These are phyloP conservation scores for Iguana delicatissima DNA, from an alignment of 2,797 vertebrate genomes.

Conservation along the genomic window DNA sequence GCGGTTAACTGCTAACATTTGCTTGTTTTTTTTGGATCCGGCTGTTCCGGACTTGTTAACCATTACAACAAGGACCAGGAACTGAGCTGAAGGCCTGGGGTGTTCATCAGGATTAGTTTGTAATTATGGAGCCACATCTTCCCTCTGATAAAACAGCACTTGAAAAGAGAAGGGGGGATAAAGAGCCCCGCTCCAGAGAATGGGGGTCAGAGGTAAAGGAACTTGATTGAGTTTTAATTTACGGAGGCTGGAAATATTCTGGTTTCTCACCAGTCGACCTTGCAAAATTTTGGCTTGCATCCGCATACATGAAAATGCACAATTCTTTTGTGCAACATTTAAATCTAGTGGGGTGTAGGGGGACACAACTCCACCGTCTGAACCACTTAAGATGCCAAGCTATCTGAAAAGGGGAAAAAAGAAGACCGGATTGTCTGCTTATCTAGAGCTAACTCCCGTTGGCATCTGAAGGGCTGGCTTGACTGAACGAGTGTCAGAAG, in stretches of 20 bases:
- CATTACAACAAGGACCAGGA: slow-evolving; percentile 3
- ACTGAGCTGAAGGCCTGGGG: slow-evolving; percentile 1
- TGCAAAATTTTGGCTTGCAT: slow-evolving; percentile 13
- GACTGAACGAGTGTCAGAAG: neutral
- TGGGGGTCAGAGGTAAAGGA: slow-evolving; percentile 1
- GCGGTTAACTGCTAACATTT: neutral
- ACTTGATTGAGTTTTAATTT: slow-evolving; percentile 33
- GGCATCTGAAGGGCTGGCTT: neutral
- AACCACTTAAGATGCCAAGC: neutral
- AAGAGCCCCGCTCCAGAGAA: neutral
- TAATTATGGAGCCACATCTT: neutral
- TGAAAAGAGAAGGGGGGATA: too few species aligned
- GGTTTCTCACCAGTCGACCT: slow-evolving; percentile 22
- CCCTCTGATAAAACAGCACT: slow-evolving; percentile 9
- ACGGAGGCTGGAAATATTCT: slow-evolving; percentile 5
- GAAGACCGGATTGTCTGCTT: neutral
- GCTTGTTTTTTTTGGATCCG: slow-evolving; percentile 34
- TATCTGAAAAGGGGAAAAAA: neutral
- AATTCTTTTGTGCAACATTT: neutral
- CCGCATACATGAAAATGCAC: neutral
- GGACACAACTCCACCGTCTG: neutral
- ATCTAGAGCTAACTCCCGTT: neutral
- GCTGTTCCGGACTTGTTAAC: slow-evolving; percentile 18
- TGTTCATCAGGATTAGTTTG: neutral
- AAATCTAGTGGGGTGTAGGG: neutral